Base-by-base conservation (phyloP, 1,140 invertebrate genomes). In the Nasonia giraulti region DNA sequence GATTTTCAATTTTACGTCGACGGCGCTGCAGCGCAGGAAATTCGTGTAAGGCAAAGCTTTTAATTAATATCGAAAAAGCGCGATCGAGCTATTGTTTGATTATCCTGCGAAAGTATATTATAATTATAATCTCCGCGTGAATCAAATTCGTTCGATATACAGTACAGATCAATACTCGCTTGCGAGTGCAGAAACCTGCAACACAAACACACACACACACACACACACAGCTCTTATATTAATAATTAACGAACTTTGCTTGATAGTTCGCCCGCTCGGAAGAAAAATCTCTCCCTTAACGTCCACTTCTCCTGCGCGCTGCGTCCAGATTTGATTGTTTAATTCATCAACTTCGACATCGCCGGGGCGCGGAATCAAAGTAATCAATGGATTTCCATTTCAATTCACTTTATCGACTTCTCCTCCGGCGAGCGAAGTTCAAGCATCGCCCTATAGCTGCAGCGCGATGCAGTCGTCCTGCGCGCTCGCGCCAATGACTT, bases 361-460 rank as follows among this genome's bases (percentile, higher is more conserved):
- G 14, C 27, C 27, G 27, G 27, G 27, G 33, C 33, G 69, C 31
- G n/a, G 73, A 74, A 82, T 66, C 62, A 33, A 68, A 77, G 74
- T 69, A 83, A 83, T 77, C 82, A 77, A 68, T 77, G 50, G 37
- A 77, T 77, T 83, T 77, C 82, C 47, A 47, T 83, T 83, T 69
- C 74, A 69, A 83, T 83, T 76, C 82, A 69, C 37, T 77, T 47
- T 68, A 83, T 83, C 73, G 55, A 83, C 74, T 77, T 44, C 40
- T 50, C 76, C 55, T 62, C 66, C 20, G 0, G 12, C 11, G 40
- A 1, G 40, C 27, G 11, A 75, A 82, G 71, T 62, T 55, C 27
- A 33, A 73, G 12, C 20, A 81, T 27, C 11, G 79, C n/a, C 62
- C 17, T 20, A 4, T 20, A 2, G 8, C 11, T 50, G 10, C 47